A percentile compares a stretch with the other conserved stretches of the same genome.
These are phyloP conservation scores for Drosophila formosana DNA, from an alignment of 2,888 invertebrate species.

Conservation along the genomic window DNA sequence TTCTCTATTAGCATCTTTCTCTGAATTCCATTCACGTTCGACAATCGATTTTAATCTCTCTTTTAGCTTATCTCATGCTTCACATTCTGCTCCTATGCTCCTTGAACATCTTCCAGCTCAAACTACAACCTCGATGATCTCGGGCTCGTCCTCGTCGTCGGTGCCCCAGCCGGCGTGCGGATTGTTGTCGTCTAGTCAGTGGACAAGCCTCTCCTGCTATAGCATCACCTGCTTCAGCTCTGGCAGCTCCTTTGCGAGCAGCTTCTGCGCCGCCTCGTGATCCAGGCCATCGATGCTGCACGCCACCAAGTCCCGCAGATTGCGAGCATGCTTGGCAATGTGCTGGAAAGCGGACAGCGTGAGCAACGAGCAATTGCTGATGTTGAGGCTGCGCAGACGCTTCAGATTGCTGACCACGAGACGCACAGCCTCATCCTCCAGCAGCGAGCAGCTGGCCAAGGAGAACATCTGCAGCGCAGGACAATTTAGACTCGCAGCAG, in stretches of 20 bases:
- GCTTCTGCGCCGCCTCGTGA: conserved; percentile 49
- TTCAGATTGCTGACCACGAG: conserved; percentile 57
- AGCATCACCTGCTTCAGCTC: conserved; percentile 61
- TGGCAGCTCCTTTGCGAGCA: conserved; percentile 57
- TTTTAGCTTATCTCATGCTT: background rate
- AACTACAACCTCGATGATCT: conserved; percentile 61
- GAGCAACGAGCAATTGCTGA: conserved; percentile 71
- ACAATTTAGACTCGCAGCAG: conserved; percentile 66
- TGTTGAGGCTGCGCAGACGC: conserved; percentile 66
- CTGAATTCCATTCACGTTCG: background rate
- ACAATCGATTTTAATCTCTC: background rate
- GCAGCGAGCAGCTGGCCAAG: conserved; percentile 63
- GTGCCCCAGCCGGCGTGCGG: conserved; percentile 50
- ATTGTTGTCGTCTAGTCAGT: conserved; percentile 58
- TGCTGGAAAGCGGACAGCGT: conserved; percentile 60
- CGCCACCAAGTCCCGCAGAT: conserved; percentile 64
- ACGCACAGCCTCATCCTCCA: conserved; percentile 67
- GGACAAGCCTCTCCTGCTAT: conserved; percentile 75
- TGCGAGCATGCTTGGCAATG: conserved; percentile 56
- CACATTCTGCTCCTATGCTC: background rate
- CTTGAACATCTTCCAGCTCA: conserved; percentile 20
- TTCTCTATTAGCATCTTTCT: background rate
- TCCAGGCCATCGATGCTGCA: conserved; percentile 70
- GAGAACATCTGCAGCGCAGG: conserved; percentile 70
- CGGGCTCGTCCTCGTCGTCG: conserved; percentile 62